Conservation (phyloP, 2,113 vertebrate genomes). For the Cyprinus carpio region DNA sequence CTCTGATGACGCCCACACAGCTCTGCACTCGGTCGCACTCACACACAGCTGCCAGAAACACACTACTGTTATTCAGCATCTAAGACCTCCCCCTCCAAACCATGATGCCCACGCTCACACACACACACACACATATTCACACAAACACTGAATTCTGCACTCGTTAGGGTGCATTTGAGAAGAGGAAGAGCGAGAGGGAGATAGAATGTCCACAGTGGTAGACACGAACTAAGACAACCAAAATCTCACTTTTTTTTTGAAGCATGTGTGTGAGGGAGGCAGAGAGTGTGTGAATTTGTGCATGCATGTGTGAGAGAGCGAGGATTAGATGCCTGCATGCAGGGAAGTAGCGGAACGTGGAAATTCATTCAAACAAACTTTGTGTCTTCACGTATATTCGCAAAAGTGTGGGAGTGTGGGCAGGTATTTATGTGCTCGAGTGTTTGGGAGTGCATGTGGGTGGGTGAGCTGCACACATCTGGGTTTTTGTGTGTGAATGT, state of each 20-base stretch:
- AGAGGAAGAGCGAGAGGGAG: background rate
- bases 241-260: slow-evolving; percentile 17
- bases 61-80: slow-evolving; percentile 54
- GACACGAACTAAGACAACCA: slow-evolving; percentile 9
- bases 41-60: slow-evolving; percentile 63
- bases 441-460: slow-evolving; percentile 55
- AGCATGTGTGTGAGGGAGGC: slow-evolving; percentile 16
- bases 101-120: slow-evolving; percentile 57
- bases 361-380: slow-evolving; percentile 44
- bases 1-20: slow-evolving; percentile 60
- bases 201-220: background rate
- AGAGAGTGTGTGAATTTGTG: slow-evolving; percentile 37
- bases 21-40: slow-evolving; percentile 53
- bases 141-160: slow-evolving; percentile 44
- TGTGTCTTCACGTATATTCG: slow-evolving; percentile 43
- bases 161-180: slow-evolving; percentile 41
- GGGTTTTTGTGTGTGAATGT: slow-evolving; percentile 54
- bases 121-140: slow-evolving; percentile 36
- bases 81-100: slow-evolving; percentile 57
- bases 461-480: slow-evolving; percentile 58
- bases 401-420: slow-evolving; percentile 47
- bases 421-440: slow-evolving; percentile 58
- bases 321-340: slow-evolving; percentile 9
- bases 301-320: background rate
- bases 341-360: background rate